These are phyloP conservation scores for Aplodontia rufa DNA, from an alignment of 2,113 vertebrate genomes.

Conservation along the genomic window DNA sequence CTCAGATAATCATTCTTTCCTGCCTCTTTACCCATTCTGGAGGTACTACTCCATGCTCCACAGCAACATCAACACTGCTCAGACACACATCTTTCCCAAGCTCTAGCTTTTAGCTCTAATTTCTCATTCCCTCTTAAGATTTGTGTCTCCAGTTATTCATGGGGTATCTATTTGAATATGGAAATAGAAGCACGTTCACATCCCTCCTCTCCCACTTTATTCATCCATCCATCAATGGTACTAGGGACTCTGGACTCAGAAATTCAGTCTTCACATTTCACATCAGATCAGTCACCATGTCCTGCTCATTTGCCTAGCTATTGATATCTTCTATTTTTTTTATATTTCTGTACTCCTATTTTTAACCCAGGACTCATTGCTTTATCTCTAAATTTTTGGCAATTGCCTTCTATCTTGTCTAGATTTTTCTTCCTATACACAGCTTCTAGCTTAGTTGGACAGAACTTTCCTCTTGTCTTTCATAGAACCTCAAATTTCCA, in stretches of 20 bases:
- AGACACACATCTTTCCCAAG: neutral
- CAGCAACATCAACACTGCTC: neutral
- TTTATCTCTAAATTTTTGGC: neutral
- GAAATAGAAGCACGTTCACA: neutral
- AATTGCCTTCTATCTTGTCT: neutral
- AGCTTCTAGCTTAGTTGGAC: neutral
- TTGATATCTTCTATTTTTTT: neutral
- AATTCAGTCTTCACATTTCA: neutral
- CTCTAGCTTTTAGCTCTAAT: neutral
- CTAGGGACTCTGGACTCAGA: neutral
- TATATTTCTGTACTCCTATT: neutral
- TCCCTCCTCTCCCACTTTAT: neutral
- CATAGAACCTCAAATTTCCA: neutral
- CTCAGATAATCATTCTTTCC: neutral
- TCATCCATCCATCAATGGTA: neutral
- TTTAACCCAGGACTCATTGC: neutral
- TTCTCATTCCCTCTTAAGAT: neutral
- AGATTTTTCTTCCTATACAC: neutral
- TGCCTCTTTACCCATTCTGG: neutral
- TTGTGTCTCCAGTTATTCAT: neutral
- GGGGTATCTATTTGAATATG: neutral
- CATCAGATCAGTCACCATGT: neutral
- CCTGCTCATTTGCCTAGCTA: neutral
- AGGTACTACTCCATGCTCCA: neutral
- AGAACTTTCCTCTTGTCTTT: neutral